A percentile compares a stretch with the other conserved stretches of the same genome.
phyloP scores from a whole-genome alignment of 2,888 invertebrate genomes.

The Oligia latruncula region DNA sequence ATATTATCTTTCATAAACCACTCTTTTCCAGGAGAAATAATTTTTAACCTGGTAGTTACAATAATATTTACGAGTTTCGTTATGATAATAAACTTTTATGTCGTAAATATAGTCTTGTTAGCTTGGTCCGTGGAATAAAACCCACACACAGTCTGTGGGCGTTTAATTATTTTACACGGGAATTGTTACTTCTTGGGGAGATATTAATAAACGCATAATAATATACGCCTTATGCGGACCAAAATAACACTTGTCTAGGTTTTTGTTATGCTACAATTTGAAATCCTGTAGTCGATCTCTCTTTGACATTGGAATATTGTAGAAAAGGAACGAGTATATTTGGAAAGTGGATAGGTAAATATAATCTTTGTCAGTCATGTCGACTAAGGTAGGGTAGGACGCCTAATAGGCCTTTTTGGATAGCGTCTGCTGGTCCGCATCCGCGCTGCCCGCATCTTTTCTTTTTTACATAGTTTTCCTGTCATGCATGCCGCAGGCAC shows the following conservation, averaged over 20 bases:
- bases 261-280: too few species aligned
- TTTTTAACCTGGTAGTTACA: slow-evolving; percentile 2
- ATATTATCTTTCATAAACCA: neutral
- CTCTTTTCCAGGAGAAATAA: slow-evolving; percentile 10
- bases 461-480: too few species aligned
- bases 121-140: neutral
- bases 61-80: slow-evolving; percentile 15
- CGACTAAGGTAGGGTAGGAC: too few species aligned
- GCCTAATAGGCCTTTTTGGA: too few species aligned
- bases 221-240: neutral
- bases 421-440: too few species aligned
- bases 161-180: slow-evolving; percentile 13
- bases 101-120: slow-evolving; percentile 13
- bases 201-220: slow-evolving; percentile 1
- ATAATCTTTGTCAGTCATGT: too few species aligned
- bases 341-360: too few species aligned
- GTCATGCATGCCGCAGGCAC: too few species aligned
- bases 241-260: neutral
- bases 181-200: neutral
- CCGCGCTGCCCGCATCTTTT: too few species aligned
- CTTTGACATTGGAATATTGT: too few species aligned
- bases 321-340: too few species aligned
- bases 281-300: too few species aligned
- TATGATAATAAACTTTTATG: neutral
- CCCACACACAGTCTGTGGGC: slow-evolving; percentile 39